Evolutionary conservation across 2,888 invertebrate species (phyloP), one percentile per base, ranked within the genome.

Genomic region (Trissolcus brochymenae): DNA sequence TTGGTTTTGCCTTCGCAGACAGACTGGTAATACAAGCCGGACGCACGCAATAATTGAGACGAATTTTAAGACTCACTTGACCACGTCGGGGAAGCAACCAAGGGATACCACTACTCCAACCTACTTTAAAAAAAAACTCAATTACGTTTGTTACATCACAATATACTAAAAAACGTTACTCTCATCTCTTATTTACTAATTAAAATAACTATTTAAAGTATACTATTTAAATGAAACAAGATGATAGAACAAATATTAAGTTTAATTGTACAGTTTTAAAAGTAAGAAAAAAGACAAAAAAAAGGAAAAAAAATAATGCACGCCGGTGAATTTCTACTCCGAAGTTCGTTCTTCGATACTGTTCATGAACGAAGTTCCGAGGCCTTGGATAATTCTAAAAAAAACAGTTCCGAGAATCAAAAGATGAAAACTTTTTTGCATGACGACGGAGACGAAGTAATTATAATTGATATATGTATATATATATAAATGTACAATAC

Each of bases 1-100:
- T 87, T 89, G 84, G 88, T 86, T 89, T 89, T 89, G 83, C 89
- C 88, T 89, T 87, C 89, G 86, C 88, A 89, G 89, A 89, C 89
- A 88, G 89, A 89, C 89, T 89, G 89, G 89, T 89, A 84, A 89
- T 86, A 89, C 87, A 89, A 88, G 88, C 89, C 84, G 89, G 89
- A 89, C 89, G 88, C 89, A 89, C 89, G 89, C 88, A 88, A 89
- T 88, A 85, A 86, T 83, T 85, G 88, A 88, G 89, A 89, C 89
- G 87, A 87, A 87, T 87, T 88, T 86, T 85, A 88, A 89, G 89
- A 89, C 89, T 87, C 88, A 89, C 88, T 88, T 88, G 88, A 89
- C 88, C 86, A 87, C 89, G 85, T 87, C 85, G 87, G 87, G 88
- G 88, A 88, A 84, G 89, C 88, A 89, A 87, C 87, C 87, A 88